Evolutionary conservation across 37 sponge, comb jelly and placozoan genomes (phyloP).

Genomic region (Theonella swinhoei): DNA sequence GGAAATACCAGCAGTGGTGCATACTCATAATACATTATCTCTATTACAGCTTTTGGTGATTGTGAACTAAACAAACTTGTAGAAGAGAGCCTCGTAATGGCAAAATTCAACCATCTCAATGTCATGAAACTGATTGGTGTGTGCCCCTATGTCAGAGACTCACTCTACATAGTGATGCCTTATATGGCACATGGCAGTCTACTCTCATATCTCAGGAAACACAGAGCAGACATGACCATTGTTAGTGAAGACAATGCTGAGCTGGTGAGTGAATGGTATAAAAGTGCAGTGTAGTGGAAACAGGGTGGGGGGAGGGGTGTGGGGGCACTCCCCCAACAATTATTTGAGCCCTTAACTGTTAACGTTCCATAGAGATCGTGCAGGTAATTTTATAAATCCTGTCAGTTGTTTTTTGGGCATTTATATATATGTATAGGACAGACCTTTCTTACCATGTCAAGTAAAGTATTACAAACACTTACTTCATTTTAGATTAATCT

Average conservation of each 20-base stretch:
- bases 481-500: too few relatives aligned
- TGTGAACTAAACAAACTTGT: background rate
- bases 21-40: background rate
- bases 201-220: background rate
- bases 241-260: background rate
- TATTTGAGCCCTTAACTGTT: too few relatives aligned
- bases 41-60: background rate
- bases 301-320: background rate
- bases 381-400: too few relatives aligned
- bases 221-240: background rate
- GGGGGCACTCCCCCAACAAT: too few relatives aligned
- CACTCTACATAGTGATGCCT: constrained; percentile 10
- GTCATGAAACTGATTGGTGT: constrained; percentile 16
- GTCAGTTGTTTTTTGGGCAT: too few relatives aligned
- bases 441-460: too few relatives aligned
- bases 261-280: background rate
- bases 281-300: background rate
- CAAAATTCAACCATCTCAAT: background rate
- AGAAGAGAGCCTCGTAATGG: background rate
- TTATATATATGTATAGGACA: too few relatives aligned
- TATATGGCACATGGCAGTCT: constrained; percentile 8
- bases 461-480: too few relatives aligned
- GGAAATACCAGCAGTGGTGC: background rate
- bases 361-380: too few relatives aligned
- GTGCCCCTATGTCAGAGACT: background rate